Evolutionary conservation across 2,797 vertebrate genomes (phyloP).

Genomic region (Darevskia mixta): DNA sequence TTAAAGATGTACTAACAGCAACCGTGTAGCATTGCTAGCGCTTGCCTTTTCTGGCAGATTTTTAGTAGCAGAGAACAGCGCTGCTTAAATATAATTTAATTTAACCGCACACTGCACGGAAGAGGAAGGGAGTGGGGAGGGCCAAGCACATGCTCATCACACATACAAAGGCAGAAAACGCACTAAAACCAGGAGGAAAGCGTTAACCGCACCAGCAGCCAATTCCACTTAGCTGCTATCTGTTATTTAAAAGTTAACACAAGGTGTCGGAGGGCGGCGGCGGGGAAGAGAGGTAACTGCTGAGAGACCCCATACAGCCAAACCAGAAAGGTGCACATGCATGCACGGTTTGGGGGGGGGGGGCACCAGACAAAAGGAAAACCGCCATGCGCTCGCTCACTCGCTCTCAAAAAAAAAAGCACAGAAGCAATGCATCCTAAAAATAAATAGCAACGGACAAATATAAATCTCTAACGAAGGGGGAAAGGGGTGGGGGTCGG

Average conservation of each 20-base stretch:
- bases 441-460: background rate
- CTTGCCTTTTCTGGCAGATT: slow-evolving; percentile 18
- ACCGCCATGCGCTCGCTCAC: slow-evolving; percentile 6
- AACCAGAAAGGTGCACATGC: background rate
- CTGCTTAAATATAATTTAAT: slow-evolving; percentile 14
- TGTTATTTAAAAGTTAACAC: slow-evolving; percentile 50
- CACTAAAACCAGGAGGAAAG: slow-evolving; percentile 29
- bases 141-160: slow-evolving; percentile 14
- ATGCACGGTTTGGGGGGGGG: background rate
- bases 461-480: background rate
- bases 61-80: slow-evolving; percentile 29
- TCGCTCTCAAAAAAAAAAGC: background rate
- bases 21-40: background rate
- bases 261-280: background rate
- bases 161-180: slow-evolving; percentile 27
- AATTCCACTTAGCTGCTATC: slow-evolving; percentile 21
- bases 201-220: slow-evolving; percentile 17
- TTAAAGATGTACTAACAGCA: slow-evolving; percentile 56
- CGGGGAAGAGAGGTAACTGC: background rate
- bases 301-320: background rate
- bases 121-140: background rate
- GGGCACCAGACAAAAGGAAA: slow-evolving; percentile 14
- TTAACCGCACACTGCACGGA: background rate
- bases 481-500: background rate
- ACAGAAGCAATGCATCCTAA: background rate